Evolutionary conservation across 1,140 invertebrate genomes (phyloP).

Genomic region (Caenorhabditis remanei): DNA sequence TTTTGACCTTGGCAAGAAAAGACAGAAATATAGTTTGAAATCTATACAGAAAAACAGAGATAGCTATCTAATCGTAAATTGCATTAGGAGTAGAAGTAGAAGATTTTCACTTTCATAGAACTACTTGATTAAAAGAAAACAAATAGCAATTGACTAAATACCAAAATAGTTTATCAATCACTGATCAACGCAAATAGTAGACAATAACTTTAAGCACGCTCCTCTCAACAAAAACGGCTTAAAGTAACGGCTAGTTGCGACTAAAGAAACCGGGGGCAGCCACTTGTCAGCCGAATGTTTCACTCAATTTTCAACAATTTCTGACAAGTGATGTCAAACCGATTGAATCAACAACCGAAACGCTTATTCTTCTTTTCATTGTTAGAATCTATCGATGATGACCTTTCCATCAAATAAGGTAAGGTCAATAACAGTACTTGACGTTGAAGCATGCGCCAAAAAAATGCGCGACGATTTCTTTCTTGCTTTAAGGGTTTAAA

Average conservation of each 20-base stretch:
- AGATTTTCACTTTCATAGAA: background rate
- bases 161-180: background rate
- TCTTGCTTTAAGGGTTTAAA: background rate
- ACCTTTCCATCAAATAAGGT: slow-evolving; percentile 19
- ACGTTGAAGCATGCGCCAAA: background rate
- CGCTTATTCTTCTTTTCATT: slow-evolving; percentile 8
- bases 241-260: background rate
- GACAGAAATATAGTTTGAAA: background rate
- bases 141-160: background rate
- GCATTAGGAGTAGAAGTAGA: background rate
- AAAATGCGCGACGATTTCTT: background rate
- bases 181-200: background rate
- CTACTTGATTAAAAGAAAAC: too few species aligned
- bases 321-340: slow-evolving; percentile 44
- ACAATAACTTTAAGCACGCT: slow-evolving; percentile 14
- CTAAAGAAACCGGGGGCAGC: background rate
- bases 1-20: slow-evolving; percentile 1
- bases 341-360: slow-evolving; percentile 28
- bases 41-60: background rate
- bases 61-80: background rate
- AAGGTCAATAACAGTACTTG: slow-evolving; percentile 45
- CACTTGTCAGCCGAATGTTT: slow-evolving; percentile 44
- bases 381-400: slow-evolving; percentile 11
- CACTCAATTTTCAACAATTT: slow-evolving; percentile 15
- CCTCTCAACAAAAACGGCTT: background rate